Percentiles rank a stretch among this genome's conserved stretches.
Conservation (phyloP, 2,113 vertebrate species). For the Ancistrus triradiatus region DNA sequence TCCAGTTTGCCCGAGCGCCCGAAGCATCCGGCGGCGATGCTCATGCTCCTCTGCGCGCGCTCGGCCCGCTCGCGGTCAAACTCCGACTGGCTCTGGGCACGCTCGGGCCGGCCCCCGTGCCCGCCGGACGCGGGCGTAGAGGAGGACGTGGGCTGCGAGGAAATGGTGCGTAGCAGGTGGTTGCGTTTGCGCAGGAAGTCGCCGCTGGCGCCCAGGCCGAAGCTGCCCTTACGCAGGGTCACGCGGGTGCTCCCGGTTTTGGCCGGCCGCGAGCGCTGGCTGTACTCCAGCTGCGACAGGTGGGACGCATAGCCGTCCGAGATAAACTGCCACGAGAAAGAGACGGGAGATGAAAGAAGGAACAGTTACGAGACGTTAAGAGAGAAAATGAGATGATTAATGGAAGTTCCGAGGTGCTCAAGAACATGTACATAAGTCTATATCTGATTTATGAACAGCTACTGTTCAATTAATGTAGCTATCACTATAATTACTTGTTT, state of each 20-base stretch:
- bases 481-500: too few species aligned
- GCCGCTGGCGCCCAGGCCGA: constrained; percentile 81
- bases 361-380: too few species aligned
- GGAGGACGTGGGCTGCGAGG: constrained; percentile 71
- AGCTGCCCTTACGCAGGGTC: constrained; percentile 94
- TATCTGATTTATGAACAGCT: too few species aligned
- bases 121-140: constrained; percentile 25
- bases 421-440: too few species aligned
- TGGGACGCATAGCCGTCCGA: constrained; percentile 91
- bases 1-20: constrained; percentile 78
- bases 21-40: constrained; percentile 90
- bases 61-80: constrained; percentile 73
- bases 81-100: constrained; percentile 86
- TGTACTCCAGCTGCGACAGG: constrained; percentile 93
- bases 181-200: constrained; percentile 95
- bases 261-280: constrained; percentile 82
- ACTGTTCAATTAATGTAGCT: too few species aligned
- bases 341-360: too few species aligned
- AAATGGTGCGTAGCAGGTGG: constrained; percentile 92
- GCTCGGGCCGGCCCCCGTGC: constrained; percentile 73
- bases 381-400: too few species aligned
- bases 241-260: constrained; percentile 86
- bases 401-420: too few species aligned
- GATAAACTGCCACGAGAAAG: constrained; percentile 97
- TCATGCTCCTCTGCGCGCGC: constrained; percentile 88